Percentiles rank a stretch among this genome's conserved stretches.
Conservation (phyloP, 2,113 vertebrate species). For the Phalacrocorax pelagicus region DNA sequence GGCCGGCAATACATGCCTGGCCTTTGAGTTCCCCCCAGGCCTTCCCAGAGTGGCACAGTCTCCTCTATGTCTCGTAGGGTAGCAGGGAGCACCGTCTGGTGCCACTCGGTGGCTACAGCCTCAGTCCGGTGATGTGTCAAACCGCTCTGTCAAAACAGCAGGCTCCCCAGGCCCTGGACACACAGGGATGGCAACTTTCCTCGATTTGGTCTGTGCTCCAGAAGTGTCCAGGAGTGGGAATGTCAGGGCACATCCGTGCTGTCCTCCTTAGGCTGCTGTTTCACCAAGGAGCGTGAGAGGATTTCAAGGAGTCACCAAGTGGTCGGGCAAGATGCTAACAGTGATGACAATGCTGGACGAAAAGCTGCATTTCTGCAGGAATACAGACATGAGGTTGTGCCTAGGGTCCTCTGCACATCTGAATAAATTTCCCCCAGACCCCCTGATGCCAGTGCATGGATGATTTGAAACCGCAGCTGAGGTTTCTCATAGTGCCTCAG, state of each 20-base stretch:
- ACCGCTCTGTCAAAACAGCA: not conserved
- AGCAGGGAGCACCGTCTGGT: not conserved
- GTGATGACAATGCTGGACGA: not conserved
- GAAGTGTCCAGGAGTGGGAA: not conserved
- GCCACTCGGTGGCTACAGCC: not conserved
- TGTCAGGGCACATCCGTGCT: not conserved
- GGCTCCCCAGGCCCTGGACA: not conserved
- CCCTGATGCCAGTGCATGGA: not conserved
- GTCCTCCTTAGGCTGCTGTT: not conserved
- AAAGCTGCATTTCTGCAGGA: not conserved
- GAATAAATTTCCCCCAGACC: not conserved
- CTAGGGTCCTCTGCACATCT: not conserved
- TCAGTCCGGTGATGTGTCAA: not conserved
- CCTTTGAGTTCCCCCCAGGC: no score
- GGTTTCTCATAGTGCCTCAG: not conserved
- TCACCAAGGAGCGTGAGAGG: not conserved
- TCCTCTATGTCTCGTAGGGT: not conserved
- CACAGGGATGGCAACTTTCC: not conserved
- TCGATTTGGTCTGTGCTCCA: not conserved
- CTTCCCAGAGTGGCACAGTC: no score
- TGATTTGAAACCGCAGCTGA: not conserved
- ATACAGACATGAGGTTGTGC: not conserved
- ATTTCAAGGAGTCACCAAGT: not conserved
- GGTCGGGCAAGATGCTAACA: not conserved
- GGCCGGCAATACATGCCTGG: no score